Base-by-base conservation (phyloP, 92 coral and sea anemone species). In the Paragorgia papillata region DNA sequence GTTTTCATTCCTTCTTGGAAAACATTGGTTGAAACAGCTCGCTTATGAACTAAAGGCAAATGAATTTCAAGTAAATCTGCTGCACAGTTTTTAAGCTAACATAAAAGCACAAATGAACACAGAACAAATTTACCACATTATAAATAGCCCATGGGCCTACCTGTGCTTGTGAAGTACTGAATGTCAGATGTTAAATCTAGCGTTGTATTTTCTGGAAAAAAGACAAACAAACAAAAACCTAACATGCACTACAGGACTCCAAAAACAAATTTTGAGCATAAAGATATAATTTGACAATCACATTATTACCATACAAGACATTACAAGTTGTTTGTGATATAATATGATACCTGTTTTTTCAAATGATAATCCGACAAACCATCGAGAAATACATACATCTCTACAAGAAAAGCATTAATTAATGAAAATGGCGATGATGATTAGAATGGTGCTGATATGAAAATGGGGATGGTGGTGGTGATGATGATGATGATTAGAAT, bases 331-430 rank as follows among this genome's bases (percentile, higher is more conserved):
- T n/a, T n/a, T 22, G 27, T 63, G 64, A 50, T 44, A 51, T 26
- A 29, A 1, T 15, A 54, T 33, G 10, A 0, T 74, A 91, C 98
- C 98, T 63, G 83, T 84, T 91, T 88, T 94, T 65, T 84, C 92
- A 76, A 94, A 91, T 62, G 85, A 84, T 5, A 94, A 81, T 28
- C 98, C 98, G 71, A 94, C 89, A 73, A 94, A 94, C 98, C 98
- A 94, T 22, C 98, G 78, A 15, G 90, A 90, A 1, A 87, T 84
- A 77, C 85, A 87, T 33, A 73, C 73, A 37, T 81, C 92, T 48
- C 97, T 94, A 67, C 55, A 55, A 51, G 58, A 25, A 14, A 40
- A 9, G 58, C 0, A 69, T 5, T 1, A 13, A 39, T 20, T 13
- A 46, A 21, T 8, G 30, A 61, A 19, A 21, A 6, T 28, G 68